Base-by-base conservation (phyloP, 2,797 vertebrate species). In the Podargus strigoides region DNA sequence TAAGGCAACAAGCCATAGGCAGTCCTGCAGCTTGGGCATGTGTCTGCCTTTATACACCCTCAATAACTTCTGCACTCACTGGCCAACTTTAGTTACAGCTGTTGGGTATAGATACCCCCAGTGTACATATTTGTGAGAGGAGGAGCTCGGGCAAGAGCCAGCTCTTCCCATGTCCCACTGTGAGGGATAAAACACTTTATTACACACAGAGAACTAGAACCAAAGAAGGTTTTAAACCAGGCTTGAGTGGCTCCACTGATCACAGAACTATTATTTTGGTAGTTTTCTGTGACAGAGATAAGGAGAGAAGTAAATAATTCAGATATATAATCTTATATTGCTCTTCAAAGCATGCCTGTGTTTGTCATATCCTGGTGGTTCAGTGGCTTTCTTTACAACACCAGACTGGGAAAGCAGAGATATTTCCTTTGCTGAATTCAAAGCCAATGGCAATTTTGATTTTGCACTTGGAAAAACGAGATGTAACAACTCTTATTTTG, bases 101-200 rank as follows among this genome's bases (percentile, higher is more conserved):
- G 22, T 41, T 2, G 1, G 9, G 5, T 36, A 28, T 12, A 44
- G 21, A 6, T 68, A 13, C 6, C 49, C 36, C 8, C 3, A 1
- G 18, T 9, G 21, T 58, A 24, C 42, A 4, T n/a, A 23, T 83
- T 46, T 85, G 24, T 42, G 55, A 46, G 52, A 63, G 37, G 1
- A 44, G 37, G 7, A 60, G 6, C 32, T 49, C 37, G 67, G 46
- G 41, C 47, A 91, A 68, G 73, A 84, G 28, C 20, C 22, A 4
- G 15, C 15, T 70, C 39, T 76, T 64, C 55, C 34, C 0, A 0
- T 26, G 4, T 80, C 20, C 26, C n/a, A 59, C n/a, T 11, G n/a
- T n/a, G 41, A 46, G 41, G 53, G 62, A 37, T 52, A 30, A 83
- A 66, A n/a, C n/a, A 16, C 16, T 87, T 76, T 27, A 63, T 70